Percentiles rank a stretch among this genome's conserved stretches.
phyloP scores from a whole-genome alignment of 2,888 invertebrate species.

The Phalera bucephala region DNA sequence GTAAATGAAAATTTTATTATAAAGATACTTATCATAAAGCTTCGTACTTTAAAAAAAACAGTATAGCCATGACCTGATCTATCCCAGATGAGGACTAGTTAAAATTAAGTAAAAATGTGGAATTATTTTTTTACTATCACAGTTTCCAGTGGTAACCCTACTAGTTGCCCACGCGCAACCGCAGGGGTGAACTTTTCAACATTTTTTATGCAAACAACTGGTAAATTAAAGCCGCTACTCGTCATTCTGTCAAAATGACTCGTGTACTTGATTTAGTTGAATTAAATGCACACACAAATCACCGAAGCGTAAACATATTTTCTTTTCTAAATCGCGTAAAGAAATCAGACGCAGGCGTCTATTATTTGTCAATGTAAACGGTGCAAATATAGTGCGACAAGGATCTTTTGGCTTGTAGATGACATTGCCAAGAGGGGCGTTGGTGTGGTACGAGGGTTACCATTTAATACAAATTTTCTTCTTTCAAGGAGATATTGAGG shows the following conservation, averaged over 20 bases:
- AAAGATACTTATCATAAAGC: too few relatives aligned
- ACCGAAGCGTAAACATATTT: neutral
- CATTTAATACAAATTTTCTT: too few relatives aligned
- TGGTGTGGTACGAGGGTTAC: too few relatives aligned
- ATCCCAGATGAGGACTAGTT: too few relatives aligned
- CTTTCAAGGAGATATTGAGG: too few relatives aligned
- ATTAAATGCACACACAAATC: slow-evolving; percentile 6
- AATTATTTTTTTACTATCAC: too few relatives aligned
- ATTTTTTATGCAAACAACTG: slow-evolving; percentile 14
- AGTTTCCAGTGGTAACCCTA: neutral
- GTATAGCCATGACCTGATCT: too few relatives aligned
- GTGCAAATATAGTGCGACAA: neutral
- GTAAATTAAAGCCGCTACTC: slow-evolving; percentile 24
- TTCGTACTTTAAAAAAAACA: too few relatives aligned
- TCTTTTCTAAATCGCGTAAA: neutral
- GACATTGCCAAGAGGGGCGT: too few relatives aligned
- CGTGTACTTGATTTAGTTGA: slow-evolving; percentile 11
- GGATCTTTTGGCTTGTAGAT: too few relatives aligned
- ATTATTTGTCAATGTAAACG: neutral
- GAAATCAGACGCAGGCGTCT: neutral
- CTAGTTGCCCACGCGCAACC: slow-evolving; percentile 23
- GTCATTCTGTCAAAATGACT: slow-evolving; percentile 26
- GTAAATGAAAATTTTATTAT: too few relatives aligned
- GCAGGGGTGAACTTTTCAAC: slow-evolving; percentile 14
- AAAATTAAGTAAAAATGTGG: too few relatives aligned